phyloP scores from a whole-genome alignment of 2,888 invertebrate genomes.

The Pyrrhia umbra region DNA sequence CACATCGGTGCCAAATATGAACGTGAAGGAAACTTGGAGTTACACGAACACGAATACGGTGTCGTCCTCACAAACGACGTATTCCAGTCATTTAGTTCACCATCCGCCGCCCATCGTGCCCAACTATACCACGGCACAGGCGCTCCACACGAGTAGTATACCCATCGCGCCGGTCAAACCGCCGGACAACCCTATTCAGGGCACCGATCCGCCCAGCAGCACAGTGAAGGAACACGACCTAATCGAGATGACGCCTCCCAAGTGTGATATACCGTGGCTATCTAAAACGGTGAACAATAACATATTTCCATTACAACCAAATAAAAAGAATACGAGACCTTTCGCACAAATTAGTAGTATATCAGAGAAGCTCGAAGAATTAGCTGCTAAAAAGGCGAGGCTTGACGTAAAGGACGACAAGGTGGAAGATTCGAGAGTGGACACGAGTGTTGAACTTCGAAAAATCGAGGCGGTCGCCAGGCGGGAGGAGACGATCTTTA shows the following conservation, averaged over 20 bases:
- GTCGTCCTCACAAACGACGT: slow-evolving; percentile 77
- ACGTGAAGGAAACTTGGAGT: slow-evolving; percentile 87
- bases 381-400: slow-evolving; percentile 67
- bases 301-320: slow-evolving; percentile 80
- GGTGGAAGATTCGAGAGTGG: slow-evolving; percentile 57
- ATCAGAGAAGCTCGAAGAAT: slow-evolving; percentile 78
- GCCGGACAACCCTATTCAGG: slow-evolving; percentile 87
- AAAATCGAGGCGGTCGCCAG: slow-evolving; percentile 82
- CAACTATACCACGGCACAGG: slow-evolving; percentile 78
- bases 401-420: slow-evolving; percentile 50
- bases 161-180: slow-evolving; percentile 87
- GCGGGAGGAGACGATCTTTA: slow-evolving; percentile 85
- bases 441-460: slow-evolving; percentile 70
- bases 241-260: slow-evolving; percentile 74
- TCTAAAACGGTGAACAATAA: slow-evolving; percentile 88
- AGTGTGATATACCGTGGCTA: slow-evolving; percentile 88
- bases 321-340: slow-evolving; percentile 81
- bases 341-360: slow-evolving; percentile 84
- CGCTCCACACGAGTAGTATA: slow-evolving; percentile 84
- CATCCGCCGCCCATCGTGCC: slow-evolving; percentile 81
- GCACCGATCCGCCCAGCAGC: slow-evolving; percentile 86
- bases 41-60: slow-evolving; percentile 77
- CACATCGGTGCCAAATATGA: slow-evolving; percentile 89
- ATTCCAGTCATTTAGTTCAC: slow-evolving; percentile 80
- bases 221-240: slow-evolving; percentile 83